Percentiles rank a stretch among this genome's conserved stretches.
Conservation (phyloP, 2,797 vertebrate genomes). For the Zalophus californianus region DNA sequence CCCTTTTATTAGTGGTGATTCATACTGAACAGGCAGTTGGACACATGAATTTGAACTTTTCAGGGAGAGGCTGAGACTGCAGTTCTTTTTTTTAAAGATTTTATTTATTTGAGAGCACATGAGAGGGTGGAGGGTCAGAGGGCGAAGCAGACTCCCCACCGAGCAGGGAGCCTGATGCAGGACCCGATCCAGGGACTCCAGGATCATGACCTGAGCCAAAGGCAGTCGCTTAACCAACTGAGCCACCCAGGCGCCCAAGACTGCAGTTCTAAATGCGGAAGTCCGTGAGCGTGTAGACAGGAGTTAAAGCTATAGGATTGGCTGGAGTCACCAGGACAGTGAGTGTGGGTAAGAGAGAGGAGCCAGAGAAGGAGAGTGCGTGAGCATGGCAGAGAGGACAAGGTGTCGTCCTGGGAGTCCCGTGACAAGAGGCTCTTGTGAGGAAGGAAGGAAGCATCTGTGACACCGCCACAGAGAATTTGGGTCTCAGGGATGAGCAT, state of each 20-base stretch:
- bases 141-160: too few relatives aligned
- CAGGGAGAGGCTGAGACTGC: neutral
- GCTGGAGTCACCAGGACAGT: neutral
- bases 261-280: neutral
- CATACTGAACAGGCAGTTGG: neutral
- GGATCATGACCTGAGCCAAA: too few relatives aligned
- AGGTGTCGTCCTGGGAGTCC: too few relatives aligned
- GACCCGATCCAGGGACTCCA: too few relatives aligned
- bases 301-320: neutral
- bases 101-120: too few relatives aligned
- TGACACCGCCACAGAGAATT: fast-evolving
- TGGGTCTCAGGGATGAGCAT: neutral
- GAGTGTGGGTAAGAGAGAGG: neutral
- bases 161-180: too few relatives aligned
- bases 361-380: neutral
- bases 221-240: too few relatives aligned
- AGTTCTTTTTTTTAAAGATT: too few relatives aligned
- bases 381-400: neutral
- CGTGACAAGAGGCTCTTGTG: neutral
- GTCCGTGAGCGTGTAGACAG: neutral
- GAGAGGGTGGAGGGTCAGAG: too few relatives aligned
- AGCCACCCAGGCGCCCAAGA: neutral
- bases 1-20: too few relatives aligned
- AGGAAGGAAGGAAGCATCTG: neutral
- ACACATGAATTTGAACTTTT: neutral